Conservation (phyloP, 2,797 vertebrate species). For the Fistularia tabacaria region DNA sequence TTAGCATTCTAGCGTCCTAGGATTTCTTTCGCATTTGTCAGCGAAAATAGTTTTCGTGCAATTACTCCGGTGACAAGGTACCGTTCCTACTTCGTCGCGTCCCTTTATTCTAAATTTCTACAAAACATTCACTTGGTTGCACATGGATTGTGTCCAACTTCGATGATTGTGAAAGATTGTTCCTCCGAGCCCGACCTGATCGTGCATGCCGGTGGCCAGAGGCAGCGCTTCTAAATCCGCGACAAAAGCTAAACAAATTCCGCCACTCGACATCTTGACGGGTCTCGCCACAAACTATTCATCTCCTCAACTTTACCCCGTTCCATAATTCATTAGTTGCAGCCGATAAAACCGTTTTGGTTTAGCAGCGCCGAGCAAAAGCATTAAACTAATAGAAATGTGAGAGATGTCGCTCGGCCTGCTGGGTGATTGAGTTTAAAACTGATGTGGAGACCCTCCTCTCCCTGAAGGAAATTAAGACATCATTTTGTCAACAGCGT, state of each 20-base stretch:
- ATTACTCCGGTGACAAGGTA: too few relatives aligned
- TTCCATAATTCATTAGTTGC: too few relatives aligned
- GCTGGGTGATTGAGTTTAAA: conserved; percentile 56
- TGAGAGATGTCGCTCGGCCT: conserved; percentile 34
- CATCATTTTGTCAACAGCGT: conserved; percentile 44
- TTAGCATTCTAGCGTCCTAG: too few relatives aligned
- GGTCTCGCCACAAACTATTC: background rate
- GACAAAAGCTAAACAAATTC: conserved; percentile 36
- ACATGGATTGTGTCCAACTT: too few relatives aligned
- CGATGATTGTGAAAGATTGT: too few relatives aligned
- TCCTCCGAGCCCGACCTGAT: background rate
- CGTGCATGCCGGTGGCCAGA: conserved; percentile 17
- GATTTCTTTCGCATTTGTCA: too few relatives aligned
- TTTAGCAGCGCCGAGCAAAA: conserved; percentile 47
- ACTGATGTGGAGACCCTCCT: conserved; percentile 29
- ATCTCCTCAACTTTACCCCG: too few relatives aligned
- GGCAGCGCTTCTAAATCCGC: conserved; percentile 15
- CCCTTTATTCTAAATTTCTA: too few relatives aligned
- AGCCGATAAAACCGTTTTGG: conserved; percentile 6
- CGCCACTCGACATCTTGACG: background rate
- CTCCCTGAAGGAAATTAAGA: conserved; percentile 55
- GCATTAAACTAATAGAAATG: conserved; percentile 48
- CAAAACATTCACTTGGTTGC: too few relatives aligned
- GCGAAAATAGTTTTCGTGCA: too few relatives aligned
- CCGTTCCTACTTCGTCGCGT: too few relatives aligned